Conservation (phyloP, 1,140 invertebrate genomes). For the Amphibalanus amphitrite region DNA sequence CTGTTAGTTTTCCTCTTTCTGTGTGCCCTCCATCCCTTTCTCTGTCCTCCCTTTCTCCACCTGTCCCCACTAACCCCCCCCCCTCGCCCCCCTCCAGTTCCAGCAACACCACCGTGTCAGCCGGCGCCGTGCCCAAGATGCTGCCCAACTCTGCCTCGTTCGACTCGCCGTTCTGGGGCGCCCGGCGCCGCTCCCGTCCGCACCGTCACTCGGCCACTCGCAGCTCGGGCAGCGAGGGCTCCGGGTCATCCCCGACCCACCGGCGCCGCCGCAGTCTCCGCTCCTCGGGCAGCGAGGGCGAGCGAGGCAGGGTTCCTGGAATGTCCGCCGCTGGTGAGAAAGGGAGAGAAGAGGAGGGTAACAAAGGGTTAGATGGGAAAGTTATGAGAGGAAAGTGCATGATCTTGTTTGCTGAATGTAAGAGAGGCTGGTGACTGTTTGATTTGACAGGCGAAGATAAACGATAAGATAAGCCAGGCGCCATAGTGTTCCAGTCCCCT, state of each 20-base stretch:
- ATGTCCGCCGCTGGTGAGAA: not conserved
- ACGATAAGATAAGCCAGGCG: too few relatives aligned
- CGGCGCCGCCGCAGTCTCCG: not conserved
- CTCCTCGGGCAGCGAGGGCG: not conserved
- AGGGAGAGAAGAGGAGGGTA: too few relatives aligned
- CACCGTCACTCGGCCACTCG: not conserved
- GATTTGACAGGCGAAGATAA: too few relatives aligned
- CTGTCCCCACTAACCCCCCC: too few relatives aligned
- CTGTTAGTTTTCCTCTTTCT: too few relatives aligned
- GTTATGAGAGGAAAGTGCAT: too few relatives aligned
- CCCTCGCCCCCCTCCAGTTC: not conserved
- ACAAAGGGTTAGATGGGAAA: too few relatives aligned
- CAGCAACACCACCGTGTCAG: conserved; percentile 1
- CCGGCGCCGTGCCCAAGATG: not conserved
- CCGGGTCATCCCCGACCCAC: not conserved
- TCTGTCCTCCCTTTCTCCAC: too few relatives aligned
- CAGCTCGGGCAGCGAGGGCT: conserved; percentile 1
- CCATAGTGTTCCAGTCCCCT: too few relatives aligned
- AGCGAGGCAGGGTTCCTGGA: not conserved
- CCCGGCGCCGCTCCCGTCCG: not conserved
- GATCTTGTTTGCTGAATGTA: too few relatives aligned
- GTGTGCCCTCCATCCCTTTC: too few relatives aligned
- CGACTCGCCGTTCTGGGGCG: not conserved
- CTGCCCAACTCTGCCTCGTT: not conserved
- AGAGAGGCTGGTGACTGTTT: too few relatives aligned